Conservation (phyloP, 2,888 invertebrate genomes). For the Metopia argyrocephala region DNA sequence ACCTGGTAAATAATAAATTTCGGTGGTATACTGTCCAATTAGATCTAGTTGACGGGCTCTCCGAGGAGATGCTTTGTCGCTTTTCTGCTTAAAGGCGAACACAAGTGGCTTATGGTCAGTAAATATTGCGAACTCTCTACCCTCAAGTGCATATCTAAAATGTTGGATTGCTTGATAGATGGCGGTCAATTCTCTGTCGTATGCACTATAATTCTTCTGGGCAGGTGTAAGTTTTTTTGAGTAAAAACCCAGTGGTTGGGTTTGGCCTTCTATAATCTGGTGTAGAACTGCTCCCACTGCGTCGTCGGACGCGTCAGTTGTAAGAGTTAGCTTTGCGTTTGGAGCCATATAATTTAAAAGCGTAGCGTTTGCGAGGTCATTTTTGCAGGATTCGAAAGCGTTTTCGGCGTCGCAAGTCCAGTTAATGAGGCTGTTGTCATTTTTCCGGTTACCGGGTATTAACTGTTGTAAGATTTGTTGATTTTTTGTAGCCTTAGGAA, state of each 20-base stretch:
- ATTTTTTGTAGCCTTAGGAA: conserved; percentile 43
- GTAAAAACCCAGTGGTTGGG: conserved; percentile 44
- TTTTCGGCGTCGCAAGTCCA: conserved; percentile 34
- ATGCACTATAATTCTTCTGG: neutral
- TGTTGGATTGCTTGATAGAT: neutral
- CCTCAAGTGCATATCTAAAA: neutral
- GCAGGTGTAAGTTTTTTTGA: conserved; percentile 15
- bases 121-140: neutral
- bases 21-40: conserved; percentile 1
- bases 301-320: no score
- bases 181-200: neutral
- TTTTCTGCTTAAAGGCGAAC: conserved; percentile 9
- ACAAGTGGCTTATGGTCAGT: neutral
- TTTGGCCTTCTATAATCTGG: conserved; percentile 35
- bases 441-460: conserved; percentile 49
- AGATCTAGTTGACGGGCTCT: neutral
- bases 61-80: conserved; percentile 6
- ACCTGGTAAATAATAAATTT: conserved; percentile 1
- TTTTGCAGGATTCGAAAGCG: conserved; percentile 53
- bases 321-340: no score
- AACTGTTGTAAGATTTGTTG: neutral
- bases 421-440: conserved; percentile 44
- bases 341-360: no score
- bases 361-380: conserved; percentile 4
- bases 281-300: conserved; percentile 58